These are phyloP conservation scores for Sialis fuliginosa DNA, from an alignment of 2,888 invertebrate genomes.

Conservation along the genomic window DNA sequence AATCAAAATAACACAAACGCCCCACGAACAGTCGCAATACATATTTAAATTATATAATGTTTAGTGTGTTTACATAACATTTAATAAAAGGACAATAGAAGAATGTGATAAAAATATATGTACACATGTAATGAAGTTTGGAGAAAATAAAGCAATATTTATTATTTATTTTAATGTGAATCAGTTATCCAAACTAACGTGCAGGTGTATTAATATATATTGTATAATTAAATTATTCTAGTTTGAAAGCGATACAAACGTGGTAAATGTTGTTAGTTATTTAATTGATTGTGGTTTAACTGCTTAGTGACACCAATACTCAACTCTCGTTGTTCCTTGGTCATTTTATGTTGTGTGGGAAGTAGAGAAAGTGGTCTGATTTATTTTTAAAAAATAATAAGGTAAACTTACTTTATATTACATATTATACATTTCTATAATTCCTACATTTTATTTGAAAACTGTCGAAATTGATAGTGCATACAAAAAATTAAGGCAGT, in stretches of 20 bases:
- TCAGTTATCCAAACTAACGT: not conserved
- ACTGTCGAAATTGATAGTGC: too few relatives aligned
- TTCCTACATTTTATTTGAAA: too few relatives aligned
- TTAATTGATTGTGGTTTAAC: too few relatives aligned
- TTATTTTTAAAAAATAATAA: too few relatives aligned
- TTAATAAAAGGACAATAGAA: not conserved
- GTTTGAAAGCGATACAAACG: not conserved
- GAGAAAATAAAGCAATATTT: not conserved
- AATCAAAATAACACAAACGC: slow-evolving; percentile 33
- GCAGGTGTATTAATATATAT: too few relatives aligned
- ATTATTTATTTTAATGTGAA: not conserved
- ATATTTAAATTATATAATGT: slow-evolving; percentile 45
- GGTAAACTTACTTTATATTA: too few relatives aligned
- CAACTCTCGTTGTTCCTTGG: too few relatives aligned
- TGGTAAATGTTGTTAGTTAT: not conserved
- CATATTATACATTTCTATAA: too few relatives aligned
- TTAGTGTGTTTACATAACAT: not conserved
- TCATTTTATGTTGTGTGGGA: too few relatives aligned
- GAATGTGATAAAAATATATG: not conserved
- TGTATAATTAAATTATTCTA: not conserved
- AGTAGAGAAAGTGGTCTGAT: too few relatives aligned
- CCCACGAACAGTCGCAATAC: slow-evolving; percentile 57
- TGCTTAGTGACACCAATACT: too few relatives aligned
- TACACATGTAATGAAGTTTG: not conserved
- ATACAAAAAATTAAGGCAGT: too few relatives aligned